Conservation (phyloP, 2,888 invertebrate genomes). For the Cephus runcator region DNA sequence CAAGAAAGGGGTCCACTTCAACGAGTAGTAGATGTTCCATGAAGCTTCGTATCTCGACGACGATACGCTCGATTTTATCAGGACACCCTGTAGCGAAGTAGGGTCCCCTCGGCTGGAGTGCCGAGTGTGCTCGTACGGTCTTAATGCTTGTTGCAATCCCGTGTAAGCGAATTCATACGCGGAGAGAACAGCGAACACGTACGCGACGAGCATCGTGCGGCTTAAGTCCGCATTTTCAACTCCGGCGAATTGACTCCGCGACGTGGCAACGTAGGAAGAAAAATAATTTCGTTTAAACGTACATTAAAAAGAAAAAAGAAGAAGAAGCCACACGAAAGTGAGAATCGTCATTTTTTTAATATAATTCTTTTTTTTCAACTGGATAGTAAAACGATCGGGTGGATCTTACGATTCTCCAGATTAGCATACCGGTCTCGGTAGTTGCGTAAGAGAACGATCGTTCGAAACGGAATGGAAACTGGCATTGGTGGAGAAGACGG, state of each 20-base stretch:
- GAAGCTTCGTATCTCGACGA: slow-evolving; percentile 6
- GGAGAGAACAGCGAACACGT: background rate
- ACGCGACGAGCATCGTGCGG: background rate
- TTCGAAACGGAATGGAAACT: background rate
- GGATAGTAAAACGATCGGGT: background rate
- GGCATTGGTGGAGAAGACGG: slow-evolving; percentile 11
- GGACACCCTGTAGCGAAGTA: slow-evolving; percentile 27
- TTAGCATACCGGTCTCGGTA: background rate
- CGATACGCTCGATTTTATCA: background rate
- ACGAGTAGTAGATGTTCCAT: background rate
- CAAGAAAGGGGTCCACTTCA: background rate
- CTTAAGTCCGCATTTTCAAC: background rate
- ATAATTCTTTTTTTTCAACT: background rate
- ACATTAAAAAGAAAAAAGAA: background rate
- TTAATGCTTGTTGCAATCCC: slow-evolving; percentile 26
- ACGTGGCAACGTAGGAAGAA: slow-evolving; percentile 2
- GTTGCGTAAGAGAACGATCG: background rate
- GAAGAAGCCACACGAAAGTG: background rate
- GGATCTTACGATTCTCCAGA: background rate
- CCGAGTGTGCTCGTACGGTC: slow-evolving; percentile 25
- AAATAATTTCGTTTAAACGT: background rate
- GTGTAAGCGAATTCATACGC: slow-evolving; percentile 29
- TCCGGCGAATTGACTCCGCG: slow-evolving; percentile 5
- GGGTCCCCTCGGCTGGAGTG: slow-evolving; percentile 23
- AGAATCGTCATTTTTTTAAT: background rate